Percentiles rank a stretch among this genome's conserved stretches.
Conservation (phyloP, 1,140 invertebrate genomes). For the Diprion similis region DNA sequence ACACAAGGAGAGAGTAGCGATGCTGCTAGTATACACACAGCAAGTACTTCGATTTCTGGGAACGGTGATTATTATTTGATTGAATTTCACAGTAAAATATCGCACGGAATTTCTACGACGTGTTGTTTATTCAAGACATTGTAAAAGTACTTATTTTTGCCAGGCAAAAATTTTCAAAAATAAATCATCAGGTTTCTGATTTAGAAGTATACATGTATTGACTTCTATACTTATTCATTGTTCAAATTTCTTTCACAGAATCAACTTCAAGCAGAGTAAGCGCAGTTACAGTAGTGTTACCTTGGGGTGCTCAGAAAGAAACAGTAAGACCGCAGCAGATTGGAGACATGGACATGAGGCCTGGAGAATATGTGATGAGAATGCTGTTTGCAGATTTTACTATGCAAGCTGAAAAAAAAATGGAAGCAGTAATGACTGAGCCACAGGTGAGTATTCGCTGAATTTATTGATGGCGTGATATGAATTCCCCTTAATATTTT, state of each 20-base stretch:
- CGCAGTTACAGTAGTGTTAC: conserved; percentile 66
- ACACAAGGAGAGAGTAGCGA: conserved; percentile 52
- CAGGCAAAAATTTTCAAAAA: too few species aligned
- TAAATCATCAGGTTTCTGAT: too few species aligned
- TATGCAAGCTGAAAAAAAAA: conserved; percentile 90
- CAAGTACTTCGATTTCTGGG: conserved; percentile 55
- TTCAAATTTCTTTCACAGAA: conserved; percentile 37
- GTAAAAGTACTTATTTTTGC: too few species aligned
- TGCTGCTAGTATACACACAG: conserved; percentile 55
- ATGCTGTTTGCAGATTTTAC: conserved; percentile 95
- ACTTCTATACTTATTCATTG: background rate
- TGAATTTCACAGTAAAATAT: background rate
- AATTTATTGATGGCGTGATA: conserved; percentile 21
- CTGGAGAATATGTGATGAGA: conserved; percentile 95
- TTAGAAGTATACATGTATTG: background rate
- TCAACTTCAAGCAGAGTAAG: conserved; percentile 56
- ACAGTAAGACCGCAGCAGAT: conserved; percentile 66
- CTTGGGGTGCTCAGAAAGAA: conserved; percentile 84
- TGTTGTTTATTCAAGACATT: background rate
- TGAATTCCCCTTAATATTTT: conserved; percentile 17
- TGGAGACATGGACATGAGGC: conserved; percentile 73
- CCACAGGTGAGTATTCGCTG: conserved; percentile 69
- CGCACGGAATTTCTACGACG: background rate
- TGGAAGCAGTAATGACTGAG: conserved; percentile 93
- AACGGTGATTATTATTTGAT: conserved; percentile 44